Percentiles rank a stretch among this genome's conserved stretches.
Evolutionary conservation across 2,888 invertebrate genomes (phyloP).

Genomic region (Epirrita christyi): DNA sequence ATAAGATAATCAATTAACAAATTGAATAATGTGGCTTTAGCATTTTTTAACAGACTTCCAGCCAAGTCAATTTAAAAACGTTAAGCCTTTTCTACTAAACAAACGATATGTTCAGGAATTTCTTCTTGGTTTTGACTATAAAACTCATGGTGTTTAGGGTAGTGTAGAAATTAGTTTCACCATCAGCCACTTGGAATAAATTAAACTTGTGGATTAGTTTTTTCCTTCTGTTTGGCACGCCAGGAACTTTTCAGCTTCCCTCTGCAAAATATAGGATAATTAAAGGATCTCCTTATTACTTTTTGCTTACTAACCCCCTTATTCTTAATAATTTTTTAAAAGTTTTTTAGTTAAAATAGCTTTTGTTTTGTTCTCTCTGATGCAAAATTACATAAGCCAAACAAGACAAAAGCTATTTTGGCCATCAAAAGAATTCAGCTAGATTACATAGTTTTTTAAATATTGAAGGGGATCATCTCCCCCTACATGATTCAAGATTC

Average conservation of each 20-base stretch:
- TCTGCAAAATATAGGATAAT: constrained; percentile 55
- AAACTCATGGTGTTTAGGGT: neutral
- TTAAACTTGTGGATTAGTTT: constrained; percentile 30
- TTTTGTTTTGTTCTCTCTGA: too few relatives aligned
- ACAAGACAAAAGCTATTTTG: too few relatives aligned
- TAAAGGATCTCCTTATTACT: neutral
- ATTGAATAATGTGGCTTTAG: neutral
- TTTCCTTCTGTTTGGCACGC: constrained; percentile 58
- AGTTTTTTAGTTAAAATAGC: too few relatives aligned
- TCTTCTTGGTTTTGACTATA: constrained; percentile 28
- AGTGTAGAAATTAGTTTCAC: neutral
- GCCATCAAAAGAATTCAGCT: too few relatives aligned
- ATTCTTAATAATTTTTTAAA: too few relatives aligned
- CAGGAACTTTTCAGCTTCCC: constrained; percentile 65
- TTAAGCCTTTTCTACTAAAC: neutral
- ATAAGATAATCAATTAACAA: neutral
- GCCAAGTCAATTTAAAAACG: constrained; percentile 14
- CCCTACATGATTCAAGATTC: too few relatives aligned
- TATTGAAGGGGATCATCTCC: too few relatives aligned
- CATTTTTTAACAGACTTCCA: constrained; percentile 12
- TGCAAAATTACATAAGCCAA: too few relatives aligned
- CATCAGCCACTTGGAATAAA: neutral
- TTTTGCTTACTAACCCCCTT: too few relatives aligned
- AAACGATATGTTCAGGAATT: constrained; percentile 19
- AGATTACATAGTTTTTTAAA: too few relatives aligned